Evolutionary conservation across 2,113 vertebrate genomes (phyloP), one percentile per base, ranked within the genome.

Genomic region (Mungos mungo): DNA sequence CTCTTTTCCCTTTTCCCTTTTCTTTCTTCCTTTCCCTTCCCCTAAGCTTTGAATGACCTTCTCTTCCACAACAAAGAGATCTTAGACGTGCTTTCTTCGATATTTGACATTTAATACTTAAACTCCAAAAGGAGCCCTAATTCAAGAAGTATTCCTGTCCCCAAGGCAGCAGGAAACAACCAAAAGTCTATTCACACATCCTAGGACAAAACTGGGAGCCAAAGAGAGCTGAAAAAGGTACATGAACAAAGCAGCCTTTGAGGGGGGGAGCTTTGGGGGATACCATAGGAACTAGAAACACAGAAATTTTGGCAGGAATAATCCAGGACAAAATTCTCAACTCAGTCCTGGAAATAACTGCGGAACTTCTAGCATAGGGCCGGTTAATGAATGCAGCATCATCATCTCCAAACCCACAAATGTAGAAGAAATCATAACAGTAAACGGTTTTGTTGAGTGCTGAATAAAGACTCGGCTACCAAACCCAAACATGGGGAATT

Each of bases 101-200:
- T 82, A 94, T 74, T 33, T 89, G 97, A 93, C 93, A 87, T 93
- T 97, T 94, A 94, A 92, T 91, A 79, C 95, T 94, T 65, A 68
- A 89, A 80, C 79, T 95, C 95, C 92, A 96, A 96, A 97, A 93
- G 96, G 69, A 98, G 95, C 89, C 90, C 90, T 93, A 89, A 96
- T 89, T 84, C 86, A 87, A 97, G 92, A 92, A 74, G 89, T 4
- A 47, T 63, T 86, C 72, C 89, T 76, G 77, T 90, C 97, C 96
- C 93, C 80, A 23, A n/a, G 88, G 95, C 97, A 79, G 89, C 82
- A 95, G 92, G 86, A 96, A 96, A 90, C 93, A 74, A 97, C 92
- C 91, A 65, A 85, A 76, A 80, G 38, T 91, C 92, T 68, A 79
- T 60, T 82, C 72, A 93, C 96, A 65, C 93, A 88, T 60, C 77